phyloP scores from a whole-genome alignment of 2,888 invertebrate genomes.

The Crocallis elinguaria region DNA sequence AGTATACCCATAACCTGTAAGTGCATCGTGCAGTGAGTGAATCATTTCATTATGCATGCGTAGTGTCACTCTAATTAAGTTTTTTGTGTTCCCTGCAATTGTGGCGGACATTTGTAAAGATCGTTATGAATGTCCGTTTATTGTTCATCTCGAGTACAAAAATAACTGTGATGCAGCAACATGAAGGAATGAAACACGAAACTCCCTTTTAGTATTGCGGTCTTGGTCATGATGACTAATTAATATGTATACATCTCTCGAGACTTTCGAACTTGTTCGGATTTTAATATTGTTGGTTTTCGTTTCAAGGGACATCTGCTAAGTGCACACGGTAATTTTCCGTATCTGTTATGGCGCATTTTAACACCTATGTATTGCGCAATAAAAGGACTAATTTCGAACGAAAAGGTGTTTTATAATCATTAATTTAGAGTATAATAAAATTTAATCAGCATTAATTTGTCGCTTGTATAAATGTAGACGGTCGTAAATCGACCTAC shows the following conservation, averaged over 20 bases:
- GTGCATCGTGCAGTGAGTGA: slow-evolving; percentile 52
- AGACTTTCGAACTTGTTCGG: slow-evolving; percentile 6
- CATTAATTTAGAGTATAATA: slow-evolving; percentile 57
- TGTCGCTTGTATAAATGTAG: slow-evolving; percentile 46
- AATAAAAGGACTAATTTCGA: slow-evolving; percentile 39
- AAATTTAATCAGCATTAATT: slow-evolving; percentile 59
- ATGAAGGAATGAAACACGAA: slow-evolving; percentile 14
- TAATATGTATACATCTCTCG: slow-evolving; percentile 14
- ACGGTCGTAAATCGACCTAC: slow-evolving; percentile 60
- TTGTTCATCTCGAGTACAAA: slow-evolving; percentile 57
- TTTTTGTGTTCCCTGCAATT: slow-evolving; percentile 70
- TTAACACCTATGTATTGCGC: slow-evolving; percentile 36
- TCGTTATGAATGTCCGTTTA: slow-evolving; percentile 62
- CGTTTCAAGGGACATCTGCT: slow-evolving; percentile 26
- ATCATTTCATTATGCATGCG: slow-evolving; percentile 78
- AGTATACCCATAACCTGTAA: slow-evolving; percentile 4
- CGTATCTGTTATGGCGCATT: slow-evolving; percentile 38
- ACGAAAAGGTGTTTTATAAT: slow-evolving; percentile 46
- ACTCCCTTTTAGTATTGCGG: background rate
- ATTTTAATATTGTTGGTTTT: slow-evolving; percentile 18
- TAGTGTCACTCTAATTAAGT: slow-evolving; percentile 81
- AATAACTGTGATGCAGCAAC: slow-evolving; percentile 67
- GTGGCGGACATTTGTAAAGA: slow-evolving; percentile 70
- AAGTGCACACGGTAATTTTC: slow-evolving; percentile 39
- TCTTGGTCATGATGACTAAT: slow-evolving; percentile 35